Base-by-base conservation (phyloP, 2,113 vertebrate species). In the Trichomycterus rosablanca region DNA sequence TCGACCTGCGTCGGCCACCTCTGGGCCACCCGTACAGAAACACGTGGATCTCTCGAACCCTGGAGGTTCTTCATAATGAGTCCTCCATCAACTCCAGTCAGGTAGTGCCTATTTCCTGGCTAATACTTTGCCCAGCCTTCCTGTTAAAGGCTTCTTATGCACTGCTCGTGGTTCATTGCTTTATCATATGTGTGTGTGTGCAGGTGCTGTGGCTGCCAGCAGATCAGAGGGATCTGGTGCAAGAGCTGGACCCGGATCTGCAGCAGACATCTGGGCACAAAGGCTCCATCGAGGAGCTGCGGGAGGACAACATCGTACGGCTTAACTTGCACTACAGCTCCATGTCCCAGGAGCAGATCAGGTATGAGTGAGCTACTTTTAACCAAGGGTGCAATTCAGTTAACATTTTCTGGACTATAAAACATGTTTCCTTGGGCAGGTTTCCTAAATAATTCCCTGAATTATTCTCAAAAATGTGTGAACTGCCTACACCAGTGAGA, bases 291-390 rank as follows among this genome's bases (percentile, higher is more conserved):
- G 75, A 89, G 67, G 76, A 89, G 0, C 79, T 95, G 0, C 57
- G 78, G 30, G 76, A 68, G 30, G 34, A 71, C 11, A 83, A 87
- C 26, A 89, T 94, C 22, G 81, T 70, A 51, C 83, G 80, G 42
- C 86, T 94, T 54, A 94, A 94, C 65, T 82, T 95, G 26, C 86
- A 86, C 74, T 95, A 94, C 81, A 92, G 87, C 62, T 76, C 76
- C 42, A 88, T 94, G 88, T 86, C 85, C 42, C 80, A 79, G 19
- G 80, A 87, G 5, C 88, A 91, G 54, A 89, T 93, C 74, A 71
- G 83, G 93, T 95, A 83, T 19, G 3, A 23, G 16, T 30, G 26
- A 3, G 3, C 7, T 30, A 30, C 26, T 7, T 30, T 3, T n/a
- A n/a, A n/a, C n/a, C n/a, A n/a, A n/a, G n/a, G n/a, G n/a, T n/a